phyloP scores from a whole-genome alignment of 1,140 invertebrate species.

The Bombus pyrosoma region DNA sequence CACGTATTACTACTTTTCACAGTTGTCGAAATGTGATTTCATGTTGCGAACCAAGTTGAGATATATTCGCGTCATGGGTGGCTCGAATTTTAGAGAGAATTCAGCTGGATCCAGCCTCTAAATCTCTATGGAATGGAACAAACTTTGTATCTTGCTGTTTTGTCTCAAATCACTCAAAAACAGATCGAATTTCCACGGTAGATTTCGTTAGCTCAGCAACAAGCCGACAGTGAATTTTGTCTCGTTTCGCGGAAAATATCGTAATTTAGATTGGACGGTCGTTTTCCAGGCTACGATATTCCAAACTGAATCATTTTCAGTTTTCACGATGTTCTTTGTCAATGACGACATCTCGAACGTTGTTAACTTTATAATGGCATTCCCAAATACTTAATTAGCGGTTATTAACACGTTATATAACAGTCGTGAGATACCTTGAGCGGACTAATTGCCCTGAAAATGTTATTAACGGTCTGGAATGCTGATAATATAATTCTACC shows the following conservation, averaged over 20 bases:
- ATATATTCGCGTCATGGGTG: background rate
- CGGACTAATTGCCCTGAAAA: slow-evolving; percentile 53
- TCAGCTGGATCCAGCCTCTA: background rate
- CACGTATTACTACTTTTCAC: background rate
- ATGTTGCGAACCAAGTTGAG: background rate
- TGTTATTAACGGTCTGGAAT: slow-evolving; percentile 51
- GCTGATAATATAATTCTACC: slow-evolving; percentile 40
- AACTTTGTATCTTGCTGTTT: background rate
- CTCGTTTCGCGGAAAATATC: slow-evolving; percentile 40
- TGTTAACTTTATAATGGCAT: slow-evolving; percentile 58
- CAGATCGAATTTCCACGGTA: slow-evolving; percentile 13
- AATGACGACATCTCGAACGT: slow-evolving; percentile 43
- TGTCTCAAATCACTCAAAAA: slow-evolving; percentile 27
- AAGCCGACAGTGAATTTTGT: slow-evolving; percentile 33
- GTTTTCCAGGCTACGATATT: slow-evolving; percentile 52
- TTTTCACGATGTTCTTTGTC: slow-evolving; percentile 53
- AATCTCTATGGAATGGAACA: background rate
- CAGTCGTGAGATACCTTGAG: slow-evolving; percentile 46
- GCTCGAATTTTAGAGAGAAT: background rate
- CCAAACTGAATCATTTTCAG: slow-evolving; percentile 66
- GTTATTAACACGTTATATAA: slow-evolving; percentile 47
- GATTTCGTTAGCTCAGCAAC: slow-evolving; percentile 43
- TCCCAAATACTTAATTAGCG: slow-evolving; percentile 54
- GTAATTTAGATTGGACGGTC: slow-evolving; percentile 22
- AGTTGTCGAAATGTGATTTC: background rate